Evolutionary conservation across 2,888 invertebrate species (phyloP).

Genomic region (Drosophila incognita): DNA sequence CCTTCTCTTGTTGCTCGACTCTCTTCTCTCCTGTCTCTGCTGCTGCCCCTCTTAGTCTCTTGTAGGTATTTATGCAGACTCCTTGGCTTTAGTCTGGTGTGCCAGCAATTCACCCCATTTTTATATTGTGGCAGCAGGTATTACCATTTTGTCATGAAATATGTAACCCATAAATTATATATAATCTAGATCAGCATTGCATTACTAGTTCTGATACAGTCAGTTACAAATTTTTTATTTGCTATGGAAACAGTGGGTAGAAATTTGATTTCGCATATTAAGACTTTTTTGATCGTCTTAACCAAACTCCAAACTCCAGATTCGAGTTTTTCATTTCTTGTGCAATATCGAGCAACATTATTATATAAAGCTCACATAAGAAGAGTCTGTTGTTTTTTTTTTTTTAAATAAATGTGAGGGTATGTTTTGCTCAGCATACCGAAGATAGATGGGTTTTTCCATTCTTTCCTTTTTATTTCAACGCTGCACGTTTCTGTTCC

Average conservation of each 20-base stretch:
- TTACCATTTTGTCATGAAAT: background rate
- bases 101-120: slow-evolving; percentile 28
- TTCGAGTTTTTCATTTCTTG: background rate
- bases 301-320: background rate
- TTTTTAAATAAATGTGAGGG: background rate
- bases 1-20: background rate
- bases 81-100: slow-evolving; percentile 34
- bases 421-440: background rate
- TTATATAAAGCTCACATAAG: background rate
- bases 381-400: background rate
- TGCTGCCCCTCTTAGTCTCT: slow-evolving; percentile 1
- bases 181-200: slow-evolving; percentile 3
- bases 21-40: background rate
- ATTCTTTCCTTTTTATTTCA: slow-evolving; percentile 1
- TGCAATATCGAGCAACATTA: too few relatives aligned
- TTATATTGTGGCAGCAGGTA: background rate
- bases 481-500: slow-evolving; percentile 56
- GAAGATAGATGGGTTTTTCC: background rate
- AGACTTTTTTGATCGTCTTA: too few relatives aligned
- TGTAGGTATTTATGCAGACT: slow-evolving; percentile 51
- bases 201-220: background rate
- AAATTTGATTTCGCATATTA: background rate
- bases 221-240: background rate
- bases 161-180: slow-evolving; percentile 1
- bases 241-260: background rate